Conservation (phyloP, 2,888 invertebrate genomes). For the Neoitamus cyanurus region DNA sequence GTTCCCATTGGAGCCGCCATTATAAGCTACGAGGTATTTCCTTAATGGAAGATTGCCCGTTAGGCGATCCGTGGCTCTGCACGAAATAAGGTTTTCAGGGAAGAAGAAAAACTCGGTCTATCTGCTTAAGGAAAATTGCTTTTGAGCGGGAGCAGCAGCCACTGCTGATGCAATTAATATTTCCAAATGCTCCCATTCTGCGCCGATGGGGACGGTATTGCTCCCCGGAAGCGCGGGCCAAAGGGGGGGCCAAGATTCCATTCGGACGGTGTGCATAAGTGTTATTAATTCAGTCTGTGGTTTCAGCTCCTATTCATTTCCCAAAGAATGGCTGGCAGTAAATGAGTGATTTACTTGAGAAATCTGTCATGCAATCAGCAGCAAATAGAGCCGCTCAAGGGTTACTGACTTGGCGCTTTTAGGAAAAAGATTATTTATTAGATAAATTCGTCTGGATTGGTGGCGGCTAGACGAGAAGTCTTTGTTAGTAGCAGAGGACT, state of each 20-base stretch:
- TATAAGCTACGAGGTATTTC: slow-evolving; percentile 41
- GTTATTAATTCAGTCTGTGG: slow-evolving; percentile 1
- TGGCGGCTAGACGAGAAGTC: background rate
- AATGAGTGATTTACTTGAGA: background rate
- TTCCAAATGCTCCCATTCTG: background rate
- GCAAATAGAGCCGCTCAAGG: background rate
- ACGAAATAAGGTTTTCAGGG: slow-evolving; percentile 34
- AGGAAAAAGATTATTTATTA: background rate
- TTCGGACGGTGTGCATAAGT: background rate
- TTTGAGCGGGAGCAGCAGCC: background rate
- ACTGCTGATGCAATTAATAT: slow-evolving; percentile 17
- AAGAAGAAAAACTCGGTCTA: slow-evolving; percentile 18
- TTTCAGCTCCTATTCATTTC: background rate
- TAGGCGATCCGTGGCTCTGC: slow-evolving; percentile 4
- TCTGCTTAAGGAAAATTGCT: slow-evolving; percentile 30
- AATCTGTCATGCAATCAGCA: background rate
- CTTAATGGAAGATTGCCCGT: slow-evolving; percentile 43
- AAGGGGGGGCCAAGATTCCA: background rate
- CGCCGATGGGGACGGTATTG: background rate
- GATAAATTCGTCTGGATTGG: background rate
- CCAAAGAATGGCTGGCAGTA: background rate
- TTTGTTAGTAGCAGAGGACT: background rate
- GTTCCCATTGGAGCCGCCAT: slow-evolving; percentile 52
- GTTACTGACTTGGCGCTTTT: background rate
- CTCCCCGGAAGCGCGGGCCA: background rate